A percentile compares a stretch with the other conserved stretches of the same genome.
Conservation (phyloP, 2,888 invertebrate species). For the Artemia sp. region DNA sequence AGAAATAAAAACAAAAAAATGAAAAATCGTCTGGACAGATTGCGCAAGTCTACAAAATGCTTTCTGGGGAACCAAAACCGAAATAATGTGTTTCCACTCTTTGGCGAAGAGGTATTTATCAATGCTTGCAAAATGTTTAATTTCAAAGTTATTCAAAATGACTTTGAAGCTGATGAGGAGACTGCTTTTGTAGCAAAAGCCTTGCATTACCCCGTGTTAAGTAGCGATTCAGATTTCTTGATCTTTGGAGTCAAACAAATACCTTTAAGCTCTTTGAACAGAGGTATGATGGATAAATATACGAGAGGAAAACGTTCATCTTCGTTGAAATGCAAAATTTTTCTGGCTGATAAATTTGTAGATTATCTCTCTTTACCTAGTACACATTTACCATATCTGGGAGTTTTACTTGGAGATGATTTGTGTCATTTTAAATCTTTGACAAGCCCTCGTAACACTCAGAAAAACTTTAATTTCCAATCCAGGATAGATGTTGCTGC, state of each 20-base stretch:
- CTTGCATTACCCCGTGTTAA: conserved; percentile 66
- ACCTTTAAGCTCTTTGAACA: conserved; percentile 40
- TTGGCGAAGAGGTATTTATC: conserved; percentile 54
- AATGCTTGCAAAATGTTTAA: conserved; percentile 47
- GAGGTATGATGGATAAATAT: conserved; percentile 37
- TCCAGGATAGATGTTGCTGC: no score
- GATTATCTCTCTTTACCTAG: conserved; percentile 47
- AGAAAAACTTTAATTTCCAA: no score
- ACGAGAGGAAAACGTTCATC: conserved; percentile 20
- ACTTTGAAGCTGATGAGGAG: conserved; percentile 77
- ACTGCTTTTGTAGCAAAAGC: conserved; percentile 61
- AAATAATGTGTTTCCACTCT: conserved; percentile 51
- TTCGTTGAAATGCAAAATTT: conserved; percentile 49
- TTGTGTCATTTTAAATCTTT: conserved; percentile 30
- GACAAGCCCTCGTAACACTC: no score
- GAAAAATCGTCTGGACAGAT: conserved; percentile 25
- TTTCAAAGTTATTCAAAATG: conserved; percentile 50
- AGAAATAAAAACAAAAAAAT: conserved; percentile 49
- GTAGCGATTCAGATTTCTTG: conserved; percentile 86
- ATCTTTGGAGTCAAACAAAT: conserved; percentile 69
- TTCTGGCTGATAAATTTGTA: conserved; percentile 49
- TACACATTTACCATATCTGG: conserved; percentile 55
- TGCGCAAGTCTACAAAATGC: conserved; percentile 25
- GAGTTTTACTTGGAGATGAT: conserved; percentile 74
- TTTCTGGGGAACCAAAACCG: conserved; percentile 28